Evolutionary conservation across 2,888 invertebrate species (phyloP).

Genomic region (Eilema depressum): DNA sequence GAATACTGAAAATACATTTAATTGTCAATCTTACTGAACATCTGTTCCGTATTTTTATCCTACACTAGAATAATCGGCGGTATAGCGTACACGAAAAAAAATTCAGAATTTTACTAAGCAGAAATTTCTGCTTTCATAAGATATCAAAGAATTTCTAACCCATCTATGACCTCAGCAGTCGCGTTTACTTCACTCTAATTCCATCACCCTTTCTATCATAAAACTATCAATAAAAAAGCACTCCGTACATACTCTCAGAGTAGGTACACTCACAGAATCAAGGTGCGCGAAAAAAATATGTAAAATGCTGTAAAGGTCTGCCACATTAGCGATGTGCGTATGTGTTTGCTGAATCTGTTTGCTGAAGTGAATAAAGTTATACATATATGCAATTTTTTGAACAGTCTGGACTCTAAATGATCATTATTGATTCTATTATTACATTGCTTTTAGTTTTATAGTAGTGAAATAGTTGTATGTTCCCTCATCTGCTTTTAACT

Average conservation of each 20-base stretch:
- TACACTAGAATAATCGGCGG: too few relatives aligned
- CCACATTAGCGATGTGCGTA: neutral
- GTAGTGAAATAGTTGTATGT: too few relatives aligned
- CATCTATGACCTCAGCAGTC: neutral
- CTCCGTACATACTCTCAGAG: constrained; percentile 21
- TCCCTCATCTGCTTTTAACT: too few relatives aligned
- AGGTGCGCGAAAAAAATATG: constrained; percentile 75
- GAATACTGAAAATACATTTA: too few relatives aligned
- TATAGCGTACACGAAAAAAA: neutral
- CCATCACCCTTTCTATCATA: constrained; percentile 23
- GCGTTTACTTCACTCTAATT: constrained; percentile 13
- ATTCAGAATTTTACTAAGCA: neutral
- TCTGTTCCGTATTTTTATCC: too few relatives aligned
- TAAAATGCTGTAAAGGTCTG: constrained; percentile 60
- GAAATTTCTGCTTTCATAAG: neutral
- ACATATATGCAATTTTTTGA: too few relatives aligned
- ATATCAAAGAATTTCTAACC: neutral
- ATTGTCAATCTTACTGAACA: too few relatives aligned
- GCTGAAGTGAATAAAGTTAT: too few relatives aligned
- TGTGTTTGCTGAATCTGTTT: too few relatives aligned
- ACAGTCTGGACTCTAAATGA: too few relatives aligned
- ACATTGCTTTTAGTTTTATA: too few relatives aligned
- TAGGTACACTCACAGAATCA: constrained; percentile 67
- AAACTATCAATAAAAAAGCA: constrained; percentile 50
- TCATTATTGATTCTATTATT: too few relatives aligned